phyloP scores from a whole-genome alignment of 2,113 vertebrate species.

The Elanoides forficatus region DNA sequence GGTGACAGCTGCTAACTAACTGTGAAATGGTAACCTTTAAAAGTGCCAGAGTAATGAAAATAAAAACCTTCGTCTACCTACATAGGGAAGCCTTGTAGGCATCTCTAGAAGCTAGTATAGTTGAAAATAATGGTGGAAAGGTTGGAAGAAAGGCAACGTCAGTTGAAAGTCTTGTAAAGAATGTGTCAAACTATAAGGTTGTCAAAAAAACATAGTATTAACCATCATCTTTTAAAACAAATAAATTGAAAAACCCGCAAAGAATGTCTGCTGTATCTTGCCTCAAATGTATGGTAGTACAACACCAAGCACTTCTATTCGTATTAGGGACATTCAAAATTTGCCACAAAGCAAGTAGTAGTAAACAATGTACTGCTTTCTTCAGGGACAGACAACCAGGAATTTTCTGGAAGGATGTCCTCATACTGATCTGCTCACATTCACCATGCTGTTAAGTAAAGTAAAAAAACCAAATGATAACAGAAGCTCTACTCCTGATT shows the following conservation, averaged over 20 bases:
- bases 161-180: neutral
- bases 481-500: neutral
- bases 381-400: neutral
- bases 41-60: neutral
- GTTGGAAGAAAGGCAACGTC: neutral
- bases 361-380: neutral
- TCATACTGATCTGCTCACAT: neutral
- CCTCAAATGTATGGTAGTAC: neutral
- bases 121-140: neutral
- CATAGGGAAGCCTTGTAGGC: neutral
- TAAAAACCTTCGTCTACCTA: neutral
- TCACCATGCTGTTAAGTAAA: neutral
- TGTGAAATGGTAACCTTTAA: neutral
- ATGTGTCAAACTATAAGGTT: neutral
- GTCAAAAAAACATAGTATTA: neutral
- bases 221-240: neutral
- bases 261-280: neutral
- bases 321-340: neutral
- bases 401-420: neutral
- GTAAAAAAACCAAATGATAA: neutral
- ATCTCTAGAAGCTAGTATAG: neutral
- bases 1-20: neutral
- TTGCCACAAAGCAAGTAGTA: neutral
- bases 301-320: neutral
- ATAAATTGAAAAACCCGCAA: neutral